Conservation (phyloP, 2,797 vertebrate genomes). For the Cottoperca gobio region DNA sequence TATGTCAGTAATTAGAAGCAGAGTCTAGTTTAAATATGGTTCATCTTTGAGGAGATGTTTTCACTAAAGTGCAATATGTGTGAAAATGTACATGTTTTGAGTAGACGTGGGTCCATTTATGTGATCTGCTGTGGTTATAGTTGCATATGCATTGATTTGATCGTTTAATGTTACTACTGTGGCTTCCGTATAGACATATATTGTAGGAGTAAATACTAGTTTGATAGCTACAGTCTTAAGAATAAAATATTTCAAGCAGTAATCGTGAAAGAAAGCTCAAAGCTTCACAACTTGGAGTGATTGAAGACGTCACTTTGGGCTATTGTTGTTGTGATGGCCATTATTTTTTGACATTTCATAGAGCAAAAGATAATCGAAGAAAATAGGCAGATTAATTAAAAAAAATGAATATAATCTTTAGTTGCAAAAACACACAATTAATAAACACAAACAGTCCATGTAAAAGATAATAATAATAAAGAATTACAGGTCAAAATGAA, state of each 20-base stretch:
- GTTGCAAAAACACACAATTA: background rate
- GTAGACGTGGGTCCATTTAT: background rate
- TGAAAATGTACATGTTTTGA: background rate
- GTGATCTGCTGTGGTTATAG: too few relatives aligned
- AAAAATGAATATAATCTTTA: background rate
- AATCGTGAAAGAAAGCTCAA: background rate
- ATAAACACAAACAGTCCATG: background rate
- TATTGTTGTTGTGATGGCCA: too few relatives aligned
- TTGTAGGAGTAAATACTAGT: background rate
- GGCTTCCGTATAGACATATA: background rate
- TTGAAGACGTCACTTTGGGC: background rate
- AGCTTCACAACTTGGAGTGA: background rate
- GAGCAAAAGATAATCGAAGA: background rate
- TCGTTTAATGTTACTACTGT: background rate
- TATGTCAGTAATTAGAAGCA: conserved; percentile 16
- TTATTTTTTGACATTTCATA: background rate
- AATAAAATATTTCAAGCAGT: background rate
- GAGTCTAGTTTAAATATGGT: background rate
- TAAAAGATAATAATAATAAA: background rate
- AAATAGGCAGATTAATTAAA: background rate
- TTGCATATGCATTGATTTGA: background rate
- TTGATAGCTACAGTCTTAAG: background rate
- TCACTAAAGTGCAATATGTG: background rate
- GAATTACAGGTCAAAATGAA: background rate
- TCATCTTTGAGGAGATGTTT: background rate